These are phyloP conservation scores for Sesia bembeciformis DNA, from an alignment of 2,888 invertebrate genomes.

Conservation along the genomic window DNA sequence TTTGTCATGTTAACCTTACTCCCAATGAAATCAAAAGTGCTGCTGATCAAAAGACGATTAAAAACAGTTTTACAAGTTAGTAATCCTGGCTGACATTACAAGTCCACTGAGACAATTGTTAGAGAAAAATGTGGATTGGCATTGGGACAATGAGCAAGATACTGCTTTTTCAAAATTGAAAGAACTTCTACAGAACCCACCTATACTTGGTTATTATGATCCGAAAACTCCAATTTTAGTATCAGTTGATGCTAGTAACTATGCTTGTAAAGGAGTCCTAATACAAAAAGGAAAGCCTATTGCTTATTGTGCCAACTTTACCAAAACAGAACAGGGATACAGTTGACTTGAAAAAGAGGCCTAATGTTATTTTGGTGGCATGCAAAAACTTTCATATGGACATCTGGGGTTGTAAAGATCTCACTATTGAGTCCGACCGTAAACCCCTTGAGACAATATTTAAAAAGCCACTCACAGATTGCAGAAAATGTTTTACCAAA, in stretches of 20 bases:
- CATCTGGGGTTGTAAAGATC: constrained; percentile 9
- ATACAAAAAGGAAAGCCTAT: constrained; percentile 5
- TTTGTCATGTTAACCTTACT: no score
- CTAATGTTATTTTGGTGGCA: constrained; percentile 3
- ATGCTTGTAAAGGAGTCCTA: constrained; percentile 5
- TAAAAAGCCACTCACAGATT: constrained; percentile 18
- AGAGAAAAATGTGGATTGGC: constrained; percentile 4
- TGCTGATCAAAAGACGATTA: no score
- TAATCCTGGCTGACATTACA: constrained; percentile 1
- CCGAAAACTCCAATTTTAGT: constrained; percentile 3
- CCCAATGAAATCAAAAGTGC: no score
- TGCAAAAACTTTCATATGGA: constrained; percentile 8
- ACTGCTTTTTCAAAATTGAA: constrained; percentile 4
- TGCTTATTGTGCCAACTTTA: constrained; percentile 6
- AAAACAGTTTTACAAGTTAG: no score
- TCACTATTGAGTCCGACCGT: constrained; percentile 23
- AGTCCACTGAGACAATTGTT: constrained; percentile 2
- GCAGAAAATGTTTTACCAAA: constrained; percentile 20
- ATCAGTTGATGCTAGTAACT: constrained; percentile 7
- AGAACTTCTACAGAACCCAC: constrained; percentile 4
- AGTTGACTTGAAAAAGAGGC: constrained; percentile 8
- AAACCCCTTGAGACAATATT: constrained; percentile 24
- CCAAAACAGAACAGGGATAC: constrained; percentile 6
- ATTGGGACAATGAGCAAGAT: constrained; percentile 5
- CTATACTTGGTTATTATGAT: constrained; percentile 6